Conservation (phyloP, 2,797 vertebrate species). For the Meriones psammophilus region DNA sequence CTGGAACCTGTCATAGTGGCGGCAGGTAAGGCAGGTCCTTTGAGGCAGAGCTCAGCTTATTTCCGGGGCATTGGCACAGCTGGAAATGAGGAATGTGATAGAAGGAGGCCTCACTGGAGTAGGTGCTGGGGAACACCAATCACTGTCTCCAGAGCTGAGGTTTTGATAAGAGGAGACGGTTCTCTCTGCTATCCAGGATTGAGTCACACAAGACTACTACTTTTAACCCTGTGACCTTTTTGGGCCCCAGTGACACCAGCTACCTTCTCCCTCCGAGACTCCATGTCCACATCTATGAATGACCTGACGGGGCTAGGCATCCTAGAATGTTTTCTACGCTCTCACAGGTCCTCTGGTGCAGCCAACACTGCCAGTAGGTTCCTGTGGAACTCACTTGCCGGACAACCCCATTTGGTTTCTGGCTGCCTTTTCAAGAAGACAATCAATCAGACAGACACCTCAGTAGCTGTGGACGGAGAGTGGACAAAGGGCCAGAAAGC, state of each 20-base stretch:
- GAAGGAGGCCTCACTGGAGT: neutral
- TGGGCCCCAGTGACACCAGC: neutral
- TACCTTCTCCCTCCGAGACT: neutral
- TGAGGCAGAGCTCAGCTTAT: neutral
- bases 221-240: neutral
- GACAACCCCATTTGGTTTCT: neutral
- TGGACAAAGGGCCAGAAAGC: neutral
- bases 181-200: neutral
- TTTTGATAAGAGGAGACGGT: neutral
- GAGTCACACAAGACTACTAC: neutral
- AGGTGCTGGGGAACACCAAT: neutral
- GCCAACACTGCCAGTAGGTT: neutral
- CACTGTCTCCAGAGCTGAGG: neutral
- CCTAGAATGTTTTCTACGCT: rapidly evolving
- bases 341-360: rapidly evolving
- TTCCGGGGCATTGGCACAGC: neutral
- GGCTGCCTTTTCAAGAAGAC: slow-evolving; percentile 12
- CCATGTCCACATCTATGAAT: neutral
- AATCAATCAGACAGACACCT: neutral
- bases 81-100: neutral
- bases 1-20: neutral
- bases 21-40: neutral
- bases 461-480: neutral
- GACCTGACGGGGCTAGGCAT: neutral
- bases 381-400: neutral